Conservation (phyloP, 1,140 invertebrate species). For the Maconellicoccus hirsutus region DNA sequence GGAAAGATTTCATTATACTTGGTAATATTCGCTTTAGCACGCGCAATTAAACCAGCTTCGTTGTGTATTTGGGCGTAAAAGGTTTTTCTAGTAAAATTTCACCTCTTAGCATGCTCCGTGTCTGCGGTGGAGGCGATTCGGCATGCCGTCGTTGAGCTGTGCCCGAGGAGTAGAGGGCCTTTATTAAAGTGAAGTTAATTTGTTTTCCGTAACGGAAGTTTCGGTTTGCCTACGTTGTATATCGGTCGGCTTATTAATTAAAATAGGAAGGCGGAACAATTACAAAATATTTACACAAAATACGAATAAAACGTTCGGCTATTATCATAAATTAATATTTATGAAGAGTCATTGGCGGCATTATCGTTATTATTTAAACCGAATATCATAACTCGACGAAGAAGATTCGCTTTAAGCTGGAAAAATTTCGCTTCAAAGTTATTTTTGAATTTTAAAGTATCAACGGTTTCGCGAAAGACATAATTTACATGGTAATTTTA, state of each 20-base stretch:
- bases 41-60: not conserved
- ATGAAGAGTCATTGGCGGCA: constrained; percentile 1
- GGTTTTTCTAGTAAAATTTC: too few relatives aligned
- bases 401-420: not conserved
- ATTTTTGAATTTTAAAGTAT: constrained; percentile 6
- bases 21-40: not conserved
- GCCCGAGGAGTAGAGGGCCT: not conserved
- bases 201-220: not conserved
- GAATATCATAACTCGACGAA: not conserved
- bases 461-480: not conserved
- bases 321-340: constrained; percentile 10
- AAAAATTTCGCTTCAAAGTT: not conserved
- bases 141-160: too few relatives aligned
- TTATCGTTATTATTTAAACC: constrained; percentile 1
- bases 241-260: constrained; percentile 1
- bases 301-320: constrained; percentile 2
- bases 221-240: not conserved
- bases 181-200: not conserved
- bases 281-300: constrained; percentile 10
- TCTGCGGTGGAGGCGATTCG: too few relatives aligned
- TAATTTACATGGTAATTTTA: constrained; percentile 3
- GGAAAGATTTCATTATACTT: constrained; percentile 7
- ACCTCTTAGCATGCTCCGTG: too few relatives aligned
- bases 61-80: not conserved
- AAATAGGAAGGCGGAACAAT: constrained; percentile 8